Evolutionary conservation across 2,888 invertebrate species (phyloP).

Genomic region (Tillus elongatus): DNA sequence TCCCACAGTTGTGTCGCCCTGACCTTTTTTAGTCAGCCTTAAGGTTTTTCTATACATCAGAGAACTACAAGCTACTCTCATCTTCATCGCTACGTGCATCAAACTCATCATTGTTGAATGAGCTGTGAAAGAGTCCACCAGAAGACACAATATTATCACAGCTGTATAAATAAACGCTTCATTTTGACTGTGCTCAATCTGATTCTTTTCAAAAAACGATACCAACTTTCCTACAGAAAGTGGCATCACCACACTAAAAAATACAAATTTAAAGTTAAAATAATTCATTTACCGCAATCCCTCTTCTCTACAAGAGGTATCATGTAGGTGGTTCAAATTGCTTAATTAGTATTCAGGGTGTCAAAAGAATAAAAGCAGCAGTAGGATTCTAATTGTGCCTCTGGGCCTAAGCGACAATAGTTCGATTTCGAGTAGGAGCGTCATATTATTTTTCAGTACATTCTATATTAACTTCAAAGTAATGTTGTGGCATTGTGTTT

Average conservation of each 20-base stretch:
- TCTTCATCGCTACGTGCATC: slow-evolving; percentile 75
- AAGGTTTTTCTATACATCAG: slow-evolving; percentile 68
- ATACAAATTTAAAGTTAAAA: neutral
- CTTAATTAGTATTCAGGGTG: no score
- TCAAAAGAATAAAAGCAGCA: no score
- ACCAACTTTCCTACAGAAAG: slow-evolving; percentile 55
- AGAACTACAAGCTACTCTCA: slow-evolving; percentile 73
- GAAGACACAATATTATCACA: slow-evolving; percentile 48
- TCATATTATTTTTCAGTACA: no score
- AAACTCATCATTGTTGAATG: slow-evolving; percentile 85
- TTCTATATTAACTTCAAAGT: no score
- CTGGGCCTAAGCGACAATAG: no score
- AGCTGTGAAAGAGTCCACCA: slow-evolving; percentile 29
- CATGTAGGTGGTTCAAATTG: no score
- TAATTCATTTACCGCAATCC: no score
- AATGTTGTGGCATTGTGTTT: no score
- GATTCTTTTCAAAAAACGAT: slow-evolving; percentile 48
- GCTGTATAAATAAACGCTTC: slow-evolving; percentile 70
- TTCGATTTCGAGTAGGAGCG: no score
- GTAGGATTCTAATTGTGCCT: no score
- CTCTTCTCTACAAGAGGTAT: no score
- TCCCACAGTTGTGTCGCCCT: slow-evolving; percentile 51
- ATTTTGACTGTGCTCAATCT: slow-evolving; percentile 29
- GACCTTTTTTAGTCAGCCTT: slow-evolving; percentile 43
- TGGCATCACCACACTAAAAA: slow-evolving; percentile 33